Conservation (phyloP, 2,113 vertebrate species). For the Oceanodroma tethys region DNA sequence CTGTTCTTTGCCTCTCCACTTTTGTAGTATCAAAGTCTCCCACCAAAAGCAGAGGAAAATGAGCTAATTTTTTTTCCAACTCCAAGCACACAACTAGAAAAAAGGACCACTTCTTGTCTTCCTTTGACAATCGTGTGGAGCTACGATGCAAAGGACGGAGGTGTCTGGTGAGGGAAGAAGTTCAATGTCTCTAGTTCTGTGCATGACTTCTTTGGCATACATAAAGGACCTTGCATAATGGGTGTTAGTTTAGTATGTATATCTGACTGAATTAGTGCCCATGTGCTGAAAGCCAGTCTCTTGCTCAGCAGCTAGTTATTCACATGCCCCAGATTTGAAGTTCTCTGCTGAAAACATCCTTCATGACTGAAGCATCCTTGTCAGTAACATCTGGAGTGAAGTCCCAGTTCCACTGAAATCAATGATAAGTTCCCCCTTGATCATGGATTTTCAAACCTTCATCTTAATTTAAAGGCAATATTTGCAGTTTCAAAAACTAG, state of each 20-base stretch:
- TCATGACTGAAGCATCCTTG: neutral
- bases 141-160: neutral
- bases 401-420: neutral
- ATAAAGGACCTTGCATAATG: neutral
- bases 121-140: neutral
- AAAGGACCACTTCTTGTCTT: neutral
- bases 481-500: neutral
- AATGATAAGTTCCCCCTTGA: neutral
- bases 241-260: neutral
- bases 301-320: neutral
- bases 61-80: neutral
- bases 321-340: neutral
- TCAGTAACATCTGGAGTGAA: neutral
- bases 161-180: neutral
- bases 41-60: neutral
- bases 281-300: neutral
- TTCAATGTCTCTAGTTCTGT: neutral
- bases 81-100: neutral
- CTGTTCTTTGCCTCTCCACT: neutral
- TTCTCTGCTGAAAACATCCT: neutral
- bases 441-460: neutral
- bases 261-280: neutral
- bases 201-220: neutral
- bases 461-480: neutral
- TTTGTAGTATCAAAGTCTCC: neutral